Conservation (phyloP, 64 coral and sea anemone genomes). For the Actinia equina region DNA sequence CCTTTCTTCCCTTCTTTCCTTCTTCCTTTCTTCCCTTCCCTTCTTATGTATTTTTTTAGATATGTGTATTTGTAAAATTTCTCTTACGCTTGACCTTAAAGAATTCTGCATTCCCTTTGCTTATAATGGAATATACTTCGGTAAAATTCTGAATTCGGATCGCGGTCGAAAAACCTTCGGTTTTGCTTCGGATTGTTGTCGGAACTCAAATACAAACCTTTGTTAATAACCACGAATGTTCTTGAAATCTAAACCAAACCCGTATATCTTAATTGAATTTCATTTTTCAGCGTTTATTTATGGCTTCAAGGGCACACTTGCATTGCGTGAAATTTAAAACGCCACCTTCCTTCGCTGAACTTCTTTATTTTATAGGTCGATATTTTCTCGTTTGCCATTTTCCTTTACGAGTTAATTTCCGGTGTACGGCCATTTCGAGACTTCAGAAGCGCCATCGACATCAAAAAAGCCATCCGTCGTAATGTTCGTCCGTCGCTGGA, state of each 20-base stretch:
- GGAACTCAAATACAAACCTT: background rate
- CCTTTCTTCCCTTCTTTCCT: too few species aligned
- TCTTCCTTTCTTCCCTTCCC: too few species aligned
- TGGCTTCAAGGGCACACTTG: background rate
- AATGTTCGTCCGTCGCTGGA: slow-evolving; percentile 80
- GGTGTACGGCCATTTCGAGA: slow-evolving; percentile 82
- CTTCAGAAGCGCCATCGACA: slow-evolving; percentile 75
- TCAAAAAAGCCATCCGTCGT: slow-evolving; percentile 94
- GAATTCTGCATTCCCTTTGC: too few species aligned
- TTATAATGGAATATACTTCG: too few species aligned
- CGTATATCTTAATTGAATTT: too few species aligned
- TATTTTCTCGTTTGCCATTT: slow-evolving; percentile 96
- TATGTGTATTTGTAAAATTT: too few species aligned
- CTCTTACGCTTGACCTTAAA: too few species aligned
- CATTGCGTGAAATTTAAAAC: background rate
- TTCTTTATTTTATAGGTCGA: slow-evolving; percentile 69
- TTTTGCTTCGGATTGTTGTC: background rate
- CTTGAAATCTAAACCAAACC: background rate
- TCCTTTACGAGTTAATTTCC: slow-evolving; percentile 84
- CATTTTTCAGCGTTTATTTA: background rate
- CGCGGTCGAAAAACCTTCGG: background rate
- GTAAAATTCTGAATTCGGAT: too few species aligned
- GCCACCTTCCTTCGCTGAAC: background rate
- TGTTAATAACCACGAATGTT: background rate
- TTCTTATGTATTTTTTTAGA: too few species aligned